A percentile compares a stretch with the other conserved stretches of the same genome.
Evolutionary conservation across 2,888 invertebrate genomes (phyloP).

Genomic region (Nomada ferruginata): DNA sequence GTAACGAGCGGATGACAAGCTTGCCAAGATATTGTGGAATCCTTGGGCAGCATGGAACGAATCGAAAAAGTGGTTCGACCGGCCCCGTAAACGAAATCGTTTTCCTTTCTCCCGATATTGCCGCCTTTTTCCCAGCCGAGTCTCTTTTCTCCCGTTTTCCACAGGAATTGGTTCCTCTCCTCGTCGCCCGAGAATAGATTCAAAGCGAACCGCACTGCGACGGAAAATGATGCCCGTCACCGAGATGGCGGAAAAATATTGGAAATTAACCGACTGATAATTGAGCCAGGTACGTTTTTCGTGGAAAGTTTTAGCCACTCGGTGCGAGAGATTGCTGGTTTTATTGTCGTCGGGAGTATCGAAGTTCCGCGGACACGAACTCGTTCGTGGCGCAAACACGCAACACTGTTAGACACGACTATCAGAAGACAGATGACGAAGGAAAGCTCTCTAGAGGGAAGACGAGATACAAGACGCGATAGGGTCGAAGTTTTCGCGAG

Average conservation of each 20-base stretch:
- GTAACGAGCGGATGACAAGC: conserved; percentile 57
- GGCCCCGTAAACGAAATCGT: conserved; percentile 33
- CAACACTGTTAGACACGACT: conserved; percentile 47
- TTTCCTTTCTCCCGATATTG: conserved; percentile 6
- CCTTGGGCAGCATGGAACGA: conserved; percentile 9
- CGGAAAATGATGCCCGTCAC: not conserved
- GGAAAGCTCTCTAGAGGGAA: conserved; percentile 61
- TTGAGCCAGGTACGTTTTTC: conserved; percentile 4
- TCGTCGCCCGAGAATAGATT: not conserved
- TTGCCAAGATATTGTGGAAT: conserved; percentile 56
- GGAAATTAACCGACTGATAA: conserved; percentile 31
- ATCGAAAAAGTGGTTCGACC: conserved; percentile 4
- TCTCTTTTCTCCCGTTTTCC: not conserved
- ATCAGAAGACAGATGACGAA: conserved; percentile 54
- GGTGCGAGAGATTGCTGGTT: conserved; percentile 10
- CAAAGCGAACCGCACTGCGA: not conserved
- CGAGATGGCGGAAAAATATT: not conserved
- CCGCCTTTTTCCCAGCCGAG: not conserved
- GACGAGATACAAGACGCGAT: conserved; percentile 50
- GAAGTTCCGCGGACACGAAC: conserved; percentile 43
- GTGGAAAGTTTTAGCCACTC: not conserved
- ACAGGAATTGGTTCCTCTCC: not conserved
- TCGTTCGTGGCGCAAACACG: conserved; percentile 36
- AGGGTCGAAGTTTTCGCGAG: conserved; percentile 66
- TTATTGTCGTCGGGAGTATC: conserved; percentile 46